A percentile compares a stretch with the other conserved stretches of the same genome.
Evolutionary conservation across 2,797 vertebrate species (phyloP).

Genomic region (Allobates femoralis): DNA sequence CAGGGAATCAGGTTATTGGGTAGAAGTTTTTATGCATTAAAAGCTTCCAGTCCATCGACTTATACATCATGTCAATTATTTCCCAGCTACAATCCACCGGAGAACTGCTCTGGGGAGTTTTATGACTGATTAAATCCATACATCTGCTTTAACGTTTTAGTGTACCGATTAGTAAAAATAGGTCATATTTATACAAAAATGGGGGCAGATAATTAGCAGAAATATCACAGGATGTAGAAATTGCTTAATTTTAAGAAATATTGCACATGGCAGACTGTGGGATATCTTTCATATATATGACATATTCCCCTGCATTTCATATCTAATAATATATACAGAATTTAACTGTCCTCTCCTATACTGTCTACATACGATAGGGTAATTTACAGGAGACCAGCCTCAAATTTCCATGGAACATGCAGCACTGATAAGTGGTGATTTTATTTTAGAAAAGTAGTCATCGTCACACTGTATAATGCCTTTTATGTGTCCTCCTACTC

Average conservation of each 20-base stretch:
- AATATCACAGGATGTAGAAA: background rate
- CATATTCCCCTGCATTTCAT: background rate
- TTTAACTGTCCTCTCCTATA: background rate
- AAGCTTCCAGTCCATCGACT: background rate
- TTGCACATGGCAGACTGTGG: background rate
- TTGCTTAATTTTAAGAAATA: background rate
- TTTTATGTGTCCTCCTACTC: background rate
- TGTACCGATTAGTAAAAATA: constrained; percentile 31
- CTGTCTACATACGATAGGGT: too few relatives aligned
- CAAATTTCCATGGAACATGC: background rate
- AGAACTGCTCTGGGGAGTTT: constrained; percentile 20
- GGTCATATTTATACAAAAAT: constrained; percentile 35
- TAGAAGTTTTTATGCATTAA: constrained; percentile 2
- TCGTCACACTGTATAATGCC: background rate
- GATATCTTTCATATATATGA: background rate
- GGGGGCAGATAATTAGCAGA: constrained; percentile 7
- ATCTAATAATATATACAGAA: background rate
- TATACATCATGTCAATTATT: constrained; percentile 46
- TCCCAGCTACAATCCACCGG: constrained; percentile 3
- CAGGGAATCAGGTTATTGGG: constrained; percentile 8
- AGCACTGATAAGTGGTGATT: background rate
- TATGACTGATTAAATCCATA: constrained; percentile 34
- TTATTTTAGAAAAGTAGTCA: background rate
- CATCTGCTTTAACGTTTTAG: constrained; percentile 14
- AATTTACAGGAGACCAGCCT: too few relatives aligned